A percentile compares a stretch with the other conserved stretches of the same genome.
Evolutionary conservation across 92 coral and sea anemone genomes (phyloP).

Genomic region (Micromussa lordhowensis): DNA sequence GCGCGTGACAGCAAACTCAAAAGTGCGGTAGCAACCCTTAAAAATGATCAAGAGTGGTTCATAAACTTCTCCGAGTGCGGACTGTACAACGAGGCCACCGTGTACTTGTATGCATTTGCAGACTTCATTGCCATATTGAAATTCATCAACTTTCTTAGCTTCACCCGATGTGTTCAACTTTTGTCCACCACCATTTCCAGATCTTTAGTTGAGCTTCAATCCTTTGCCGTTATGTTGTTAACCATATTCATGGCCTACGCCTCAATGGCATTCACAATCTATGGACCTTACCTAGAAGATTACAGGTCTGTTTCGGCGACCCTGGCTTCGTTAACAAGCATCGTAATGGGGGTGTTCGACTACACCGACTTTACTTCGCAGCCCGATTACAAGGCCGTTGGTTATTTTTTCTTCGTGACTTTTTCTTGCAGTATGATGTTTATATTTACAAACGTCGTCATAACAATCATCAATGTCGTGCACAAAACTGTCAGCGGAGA

Average conservation of each 20-base stretch:
- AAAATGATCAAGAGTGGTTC: conserved; percentile 40
- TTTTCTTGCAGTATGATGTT: conserved; percentile 45
- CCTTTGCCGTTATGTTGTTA: conserved; percentile 31
- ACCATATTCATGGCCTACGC: conserved; percentile 39
- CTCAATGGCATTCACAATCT: conserved; percentile 29
- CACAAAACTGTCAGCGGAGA: conserved; percentile 25
- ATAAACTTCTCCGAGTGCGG: conserved; percentile 45
- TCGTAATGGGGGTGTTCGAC: conserved; percentile 47
- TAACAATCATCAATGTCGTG: conserved; percentile 51
- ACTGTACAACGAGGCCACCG: background rate
- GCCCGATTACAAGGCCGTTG: conserved; percentile 40
- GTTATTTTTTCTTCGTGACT: conserved; percentile 32
- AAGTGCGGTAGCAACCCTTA: conserved; percentile 17
- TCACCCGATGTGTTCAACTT: conserved; percentile 43
- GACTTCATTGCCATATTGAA: conserved; percentile 39
- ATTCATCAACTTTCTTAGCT: conserved; percentile 42
- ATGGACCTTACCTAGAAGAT: conserved; percentile 33
- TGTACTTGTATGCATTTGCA: conserved; percentile 38
- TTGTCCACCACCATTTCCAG: conserved; percentile 39
- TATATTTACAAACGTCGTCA: conserved; percentile 43
- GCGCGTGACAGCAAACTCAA: conserved; percentile 19
- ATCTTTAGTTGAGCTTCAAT: conserved; percentile 28
- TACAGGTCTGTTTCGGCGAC: conserved; percentile 41
- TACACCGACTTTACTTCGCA: conserved; percentile 16
- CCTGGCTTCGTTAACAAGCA: conserved; percentile 11